Evolutionary conservation across 2,888 invertebrate species (phyloP).

Genomic region (Helobdella robusta): DNA sequence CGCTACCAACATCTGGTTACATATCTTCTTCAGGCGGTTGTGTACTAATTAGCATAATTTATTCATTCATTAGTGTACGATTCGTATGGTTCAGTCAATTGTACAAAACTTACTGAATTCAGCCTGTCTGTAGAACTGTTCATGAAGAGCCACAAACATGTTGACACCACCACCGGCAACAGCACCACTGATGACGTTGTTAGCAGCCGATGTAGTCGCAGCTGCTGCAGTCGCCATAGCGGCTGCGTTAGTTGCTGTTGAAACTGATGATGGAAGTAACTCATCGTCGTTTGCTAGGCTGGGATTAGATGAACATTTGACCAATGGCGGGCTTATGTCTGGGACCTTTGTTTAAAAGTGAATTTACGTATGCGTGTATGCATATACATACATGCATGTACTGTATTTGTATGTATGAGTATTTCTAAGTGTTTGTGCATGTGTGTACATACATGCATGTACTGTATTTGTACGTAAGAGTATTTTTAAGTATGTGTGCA

Average conservation of each 20-base stretch:
- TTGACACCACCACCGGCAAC: neutral
- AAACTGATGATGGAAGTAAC: too few species aligned
- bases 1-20: conserved; percentile 13
- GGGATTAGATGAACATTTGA: conserved; percentile 29
- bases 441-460: too few species aligned
- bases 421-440: too few species aligned
- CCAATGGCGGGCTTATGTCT: conserved; percentile 12
- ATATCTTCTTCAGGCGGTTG: conserved; percentile 13
- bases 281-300: conserved; percentile 22
- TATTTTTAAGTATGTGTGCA: too few species aligned
- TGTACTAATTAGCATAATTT: conserved; percentile 7
- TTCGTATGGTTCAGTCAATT: neutral
- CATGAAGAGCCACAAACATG: conserved; percentile 2
- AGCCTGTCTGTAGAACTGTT: conserved; percentile 25
- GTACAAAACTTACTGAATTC: conserved; percentile 20
- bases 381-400: too few species aligned
- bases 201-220: neutral
- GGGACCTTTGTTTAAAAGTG: conserved; percentile 18
- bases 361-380: too few species aligned
- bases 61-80: neutral
- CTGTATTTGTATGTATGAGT: too few species aligned
- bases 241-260: too few species aligned
- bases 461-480: too few species aligned
- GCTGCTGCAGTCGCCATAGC: too few species aligned
- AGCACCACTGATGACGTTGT: neutral